These are phyloP conservation scores for Rhinolophus sinicus DNA, from an alignment of 2,113 vertebrate species.

Conservation along the genomic window DNA sequence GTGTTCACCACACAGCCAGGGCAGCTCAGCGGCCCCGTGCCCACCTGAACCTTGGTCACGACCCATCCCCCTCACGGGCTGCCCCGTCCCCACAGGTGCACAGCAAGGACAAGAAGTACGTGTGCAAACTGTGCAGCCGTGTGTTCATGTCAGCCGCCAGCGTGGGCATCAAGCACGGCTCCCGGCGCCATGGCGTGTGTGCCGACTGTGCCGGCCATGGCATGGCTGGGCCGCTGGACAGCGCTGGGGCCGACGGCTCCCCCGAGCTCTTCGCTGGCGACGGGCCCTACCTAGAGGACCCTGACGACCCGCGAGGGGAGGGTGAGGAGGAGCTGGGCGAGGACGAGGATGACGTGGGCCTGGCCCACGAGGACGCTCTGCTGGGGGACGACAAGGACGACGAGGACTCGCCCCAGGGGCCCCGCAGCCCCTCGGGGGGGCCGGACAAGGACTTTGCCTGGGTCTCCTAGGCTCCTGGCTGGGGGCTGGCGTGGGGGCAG, in stretches of 20 bases:
- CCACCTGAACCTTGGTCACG: neutral
- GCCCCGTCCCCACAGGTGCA: conserved; percentile 89
- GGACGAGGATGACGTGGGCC: conserved; percentile 92
- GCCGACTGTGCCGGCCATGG: conserved; percentile 94
- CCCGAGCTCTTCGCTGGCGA: conserved; percentile 93
- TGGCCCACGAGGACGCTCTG: conserved; percentile 87
- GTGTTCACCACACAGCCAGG: neutral
- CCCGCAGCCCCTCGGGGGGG: conserved; percentile 88
- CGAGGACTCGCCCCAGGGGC: conserved; percentile 91
- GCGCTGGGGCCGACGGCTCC: conserved; percentile 89
- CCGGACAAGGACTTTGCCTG: conserved; percentile 95
- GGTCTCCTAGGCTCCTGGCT: conserved; percentile 91
- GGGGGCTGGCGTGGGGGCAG: conserved; percentile 54
- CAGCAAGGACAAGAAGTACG: conserved; percentile 99
- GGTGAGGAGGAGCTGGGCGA: conserved; percentile 91
- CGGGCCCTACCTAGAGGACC: conserved; percentile 92
- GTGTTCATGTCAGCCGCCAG: conserved; percentile 99
- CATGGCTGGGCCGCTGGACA: conserved; percentile 89
- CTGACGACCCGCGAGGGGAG: conserved; percentile 87
- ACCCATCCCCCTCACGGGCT: neutral
- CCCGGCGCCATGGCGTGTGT: conserved; percentile 95
- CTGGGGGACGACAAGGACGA: conserved; percentile 92
- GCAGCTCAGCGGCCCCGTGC: neutral
- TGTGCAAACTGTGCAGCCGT: conserved; percentile 97
- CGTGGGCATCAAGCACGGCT: conserved; percentile 98